Evolutionary conservation across 2,888 invertebrate genomes (phyloP), one percentile per base, ranked within the genome.

Genomic region (Eubasilissa splendida): DNA sequence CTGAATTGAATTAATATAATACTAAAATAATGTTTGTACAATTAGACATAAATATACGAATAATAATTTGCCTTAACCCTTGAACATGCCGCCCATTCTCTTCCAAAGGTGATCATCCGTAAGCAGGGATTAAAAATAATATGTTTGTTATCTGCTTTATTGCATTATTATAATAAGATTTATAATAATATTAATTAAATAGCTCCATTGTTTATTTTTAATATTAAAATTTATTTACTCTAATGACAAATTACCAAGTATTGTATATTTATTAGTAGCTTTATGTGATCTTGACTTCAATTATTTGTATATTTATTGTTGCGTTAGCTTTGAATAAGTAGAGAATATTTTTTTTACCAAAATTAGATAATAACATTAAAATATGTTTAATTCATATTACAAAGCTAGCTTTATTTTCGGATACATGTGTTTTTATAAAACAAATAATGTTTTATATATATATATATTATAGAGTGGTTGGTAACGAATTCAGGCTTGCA

Each of bases 341-440:
- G 58, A 59, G n/a, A 74, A 74, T 58, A 74, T 74, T 74, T 74
- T 42, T 71, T 74, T 58, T 74, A 74, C 74, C 74, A 74, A 74
- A 74, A 74, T 74, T 74, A 74, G 74, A 42, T 59, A 63, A 50
- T 42, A 68, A 52, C 50, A 42, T 68, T 68, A n/a, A 12, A 52
- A 8, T 50, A 42, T 68, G 52, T 68, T 68, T 68, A 68, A 12
- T 52, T 52, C 50, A 50, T 68, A 68, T 68, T 68, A 68, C 68
- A 68, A 68, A 68, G 11, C 50, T 68, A 68, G 68, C 68, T 68
- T 68, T 68, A 68, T 52, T 68, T 14, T 68, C 52, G 33, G 68
- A 68, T 68, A 66, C 33, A 66, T 68, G 68, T 68, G 42, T 42
- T 42, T 42, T 42, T 42, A 42, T 42, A 12, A 52, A 68, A 68